Conservation (phyloP, 2,888 invertebrate genomes). For the Cataglyphis livida region DNA sequence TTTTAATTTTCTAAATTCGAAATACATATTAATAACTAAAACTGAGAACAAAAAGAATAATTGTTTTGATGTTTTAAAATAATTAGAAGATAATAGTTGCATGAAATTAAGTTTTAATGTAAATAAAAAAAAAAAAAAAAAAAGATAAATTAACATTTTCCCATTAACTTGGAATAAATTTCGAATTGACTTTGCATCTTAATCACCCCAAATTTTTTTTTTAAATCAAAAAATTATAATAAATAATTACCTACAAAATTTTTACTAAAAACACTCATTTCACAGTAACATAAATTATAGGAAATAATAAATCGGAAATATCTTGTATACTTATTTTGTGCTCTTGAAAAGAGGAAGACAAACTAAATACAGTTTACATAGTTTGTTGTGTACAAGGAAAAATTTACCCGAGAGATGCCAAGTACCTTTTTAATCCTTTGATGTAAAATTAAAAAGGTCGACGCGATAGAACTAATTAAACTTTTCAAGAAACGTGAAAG, state of each 20-base stretch:
- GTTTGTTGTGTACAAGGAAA: neutral
- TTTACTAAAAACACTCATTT: too few relatives aligned
- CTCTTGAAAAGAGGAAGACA: neutral
- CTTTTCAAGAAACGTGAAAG: neutral
- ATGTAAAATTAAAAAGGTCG: conserved; percentile 26
- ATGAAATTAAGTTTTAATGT: neutral
- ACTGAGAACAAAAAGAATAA: neutral
- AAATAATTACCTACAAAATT: too few relatives aligned
- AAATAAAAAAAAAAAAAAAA: neutral
- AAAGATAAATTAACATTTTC: neutral
- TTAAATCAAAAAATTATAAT: too few relatives aligned
- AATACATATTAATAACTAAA: neutral
- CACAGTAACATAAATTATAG: too few relatives aligned
- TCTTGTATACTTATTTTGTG: neutral
- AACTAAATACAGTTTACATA: neutral
- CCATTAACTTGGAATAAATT: neutral
- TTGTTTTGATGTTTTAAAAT: neutral
- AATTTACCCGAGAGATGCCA: neutral
- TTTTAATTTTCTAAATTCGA: neutral
- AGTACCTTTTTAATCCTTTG: conserved; percentile 10
- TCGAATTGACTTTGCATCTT: neutral
- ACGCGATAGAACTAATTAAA: conserved; percentile 16
- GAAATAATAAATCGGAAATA: neutral
- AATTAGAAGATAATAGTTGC: neutral
- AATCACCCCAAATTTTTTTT: too few relatives aligned